phyloP scores from a whole-genome alignment of 2,797 vertebrate genomes.

The Cyprinella venusta region DNA sequence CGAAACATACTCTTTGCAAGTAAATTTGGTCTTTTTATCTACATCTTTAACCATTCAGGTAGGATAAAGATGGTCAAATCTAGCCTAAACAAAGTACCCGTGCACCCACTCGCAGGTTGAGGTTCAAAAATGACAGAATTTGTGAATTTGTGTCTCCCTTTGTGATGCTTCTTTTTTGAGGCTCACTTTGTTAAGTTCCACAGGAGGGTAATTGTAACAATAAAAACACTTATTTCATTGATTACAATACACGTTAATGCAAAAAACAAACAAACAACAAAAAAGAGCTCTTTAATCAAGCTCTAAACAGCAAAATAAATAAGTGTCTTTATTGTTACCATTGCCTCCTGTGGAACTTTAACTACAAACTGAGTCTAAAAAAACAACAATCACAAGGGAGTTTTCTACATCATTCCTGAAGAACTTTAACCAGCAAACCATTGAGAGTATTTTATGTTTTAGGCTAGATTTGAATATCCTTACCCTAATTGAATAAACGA shows the following conservation, averaged over 20 bases:
- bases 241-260: not conserved
- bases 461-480: not conserved
- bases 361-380: not conserved
- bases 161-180: not conserved
- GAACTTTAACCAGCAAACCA: not conserved
- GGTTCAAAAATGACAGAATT: too few relatives aligned
- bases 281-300: too few relatives aligned
- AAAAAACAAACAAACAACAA: not conserved
- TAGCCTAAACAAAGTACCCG: not conserved
- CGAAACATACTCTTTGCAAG: not conserved
- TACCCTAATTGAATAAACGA: not conserved
- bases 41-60: not conserved
- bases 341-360: not conserved
- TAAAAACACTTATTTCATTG: not conserved
- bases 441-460: not conserved
- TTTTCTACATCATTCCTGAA: not conserved
- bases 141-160: too few relatives aligned
- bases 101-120: not conserved
- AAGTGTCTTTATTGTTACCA: not conserved
- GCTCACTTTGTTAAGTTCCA: not conserved
- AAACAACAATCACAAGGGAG: not conserved
- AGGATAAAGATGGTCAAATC: not conserved
- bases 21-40: not conserved
- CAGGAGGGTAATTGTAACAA: not conserved
- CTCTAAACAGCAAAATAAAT: too few relatives aligned